Base-by-base conservation (phyloP, 2,797 vertebrate species). In the Syndactyla subalaris region DNA sequence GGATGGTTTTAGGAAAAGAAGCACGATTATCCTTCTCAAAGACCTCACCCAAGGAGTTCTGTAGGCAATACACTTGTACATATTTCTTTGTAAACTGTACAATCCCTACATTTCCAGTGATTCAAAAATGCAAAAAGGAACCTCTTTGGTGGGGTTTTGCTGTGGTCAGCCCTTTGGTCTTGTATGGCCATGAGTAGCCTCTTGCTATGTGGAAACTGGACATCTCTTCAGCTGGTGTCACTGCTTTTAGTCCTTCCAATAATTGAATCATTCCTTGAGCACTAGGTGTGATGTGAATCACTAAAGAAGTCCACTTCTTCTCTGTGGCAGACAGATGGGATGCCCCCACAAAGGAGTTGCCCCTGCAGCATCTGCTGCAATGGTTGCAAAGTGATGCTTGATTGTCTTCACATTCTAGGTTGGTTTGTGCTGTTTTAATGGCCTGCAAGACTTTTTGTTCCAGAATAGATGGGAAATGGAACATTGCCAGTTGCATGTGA, bases 361-460 rank as follows among this genome's bases (percentile, higher is more conserved):
- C 45, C 61, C 43, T 30, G 46, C 39, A 62, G 24, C 59, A 38
- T 21, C 34, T 73, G 45, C 51, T 72, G 75, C 89, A 70, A 34
- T 9, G 51, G 82, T 45, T 79, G 23, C 57, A 7, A 30, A 46
- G 49, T 74, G 84, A 65, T n/a, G 43, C 51, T 23, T 73, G 67
- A 32, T 74, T 72, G 39, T 48, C 48, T 27, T 88, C 83, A 89
- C 22, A 24, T 79, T 88, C 65, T 62, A 4, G 14, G 9, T 67
- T 96, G 84, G 59, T 86, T 84, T 68, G 2, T 86, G 59, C 49
- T 84, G 12, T 62, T 93, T 75, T 66, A 73, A 82, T 88, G 93
- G 43, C 23, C 58, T 54, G 36, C 22, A 36, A 75, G 46, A 36
- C 39, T 66, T 67, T 70, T 89, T 83, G 41, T 59, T 93, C 80